Evolutionary conservation across 1,140 invertebrate species (phyloP).

Genomic region (Eciton burchellii): DNA sequence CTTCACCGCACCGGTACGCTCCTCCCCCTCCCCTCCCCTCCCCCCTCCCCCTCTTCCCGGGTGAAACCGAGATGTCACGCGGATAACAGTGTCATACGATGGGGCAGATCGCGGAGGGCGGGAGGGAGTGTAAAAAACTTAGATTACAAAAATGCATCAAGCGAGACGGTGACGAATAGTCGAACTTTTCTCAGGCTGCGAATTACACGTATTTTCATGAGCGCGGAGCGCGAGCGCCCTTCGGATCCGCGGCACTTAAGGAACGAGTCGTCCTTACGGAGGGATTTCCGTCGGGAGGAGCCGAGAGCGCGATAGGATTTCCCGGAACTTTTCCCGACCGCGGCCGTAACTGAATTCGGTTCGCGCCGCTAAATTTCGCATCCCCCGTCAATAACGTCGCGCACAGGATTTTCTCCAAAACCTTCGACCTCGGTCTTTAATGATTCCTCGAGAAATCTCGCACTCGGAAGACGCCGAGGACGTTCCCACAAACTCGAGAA

Average conservation of each 20-base stretch:
- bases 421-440: conserved; percentile 18
- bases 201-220: conserved; percentile 59
- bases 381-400: conserved; percentile 15
- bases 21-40: too few relatives aligned
- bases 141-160: conserved; percentile 60
- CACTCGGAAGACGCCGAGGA: too few relatives aligned
- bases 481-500: neutral
- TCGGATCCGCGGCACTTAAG: conserved; percentile 36
- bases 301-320: conserved; percentile 36
- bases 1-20: conserved; percentile 4
- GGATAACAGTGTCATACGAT: conserved; percentile 30
- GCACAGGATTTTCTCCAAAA: neutral
- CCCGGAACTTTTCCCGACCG: conserved; percentile 36
- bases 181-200: conserved; percentile 43
- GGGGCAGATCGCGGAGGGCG: neutral
- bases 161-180: conserved; percentile 49
- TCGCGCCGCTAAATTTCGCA: conserved; percentile 37
- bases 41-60: too few relatives aligned
- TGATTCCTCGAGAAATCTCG: conserved; percentile 3
- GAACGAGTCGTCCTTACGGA: conserved; percentile 34
- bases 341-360: conserved; percentile 42
- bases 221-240: neutral
- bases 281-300: conserved; percentile 55
- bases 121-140: conserved; percentile 49
- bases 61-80: conserved; percentile 13